Evolutionary conservation across 2,113 vertebrate species (phyloP).

Genomic region (Sturnus vulgaris): DNA sequence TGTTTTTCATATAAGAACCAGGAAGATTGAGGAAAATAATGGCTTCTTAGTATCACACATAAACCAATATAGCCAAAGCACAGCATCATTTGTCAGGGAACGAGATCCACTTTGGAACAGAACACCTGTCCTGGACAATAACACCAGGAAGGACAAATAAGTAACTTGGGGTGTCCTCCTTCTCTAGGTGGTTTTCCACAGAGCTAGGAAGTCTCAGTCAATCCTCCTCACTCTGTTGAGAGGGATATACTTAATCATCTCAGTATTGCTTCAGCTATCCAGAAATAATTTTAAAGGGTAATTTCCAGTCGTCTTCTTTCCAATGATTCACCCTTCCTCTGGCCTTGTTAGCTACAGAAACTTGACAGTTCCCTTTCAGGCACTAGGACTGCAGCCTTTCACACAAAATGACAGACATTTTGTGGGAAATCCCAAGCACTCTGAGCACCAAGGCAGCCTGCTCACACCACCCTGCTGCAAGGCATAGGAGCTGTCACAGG

Average conservation of each 20-base stretch:
- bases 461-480: not conserved
- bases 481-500: not conserved
- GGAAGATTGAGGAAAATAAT: not conserved
- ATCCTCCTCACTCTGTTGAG: not conserved
- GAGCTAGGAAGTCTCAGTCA: not conserved
- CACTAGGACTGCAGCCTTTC: not conserved
- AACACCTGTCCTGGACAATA: not conserved
- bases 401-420: not conserved
- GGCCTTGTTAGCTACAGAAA: not conserved
- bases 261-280: not conserved
- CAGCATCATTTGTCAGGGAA: not conserved
- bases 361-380: not conserved
- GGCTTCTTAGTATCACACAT: not conserved
- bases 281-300: conserved; percentile 1
- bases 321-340: not conserved
- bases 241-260: not conserved
- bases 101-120: not conserved
- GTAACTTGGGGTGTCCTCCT: not conserved
- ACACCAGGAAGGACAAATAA: not conserved
- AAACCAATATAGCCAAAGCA: not conserved
- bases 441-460: not conserved
- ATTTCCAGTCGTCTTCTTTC: not conserved
- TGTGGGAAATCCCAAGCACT: not conserved
- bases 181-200: not conserved
- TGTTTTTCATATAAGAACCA: not conserved